phyloP scores from a whole-genome alignment of 1,140 invertebrate species.

The Papilio dardanus region DNA sequence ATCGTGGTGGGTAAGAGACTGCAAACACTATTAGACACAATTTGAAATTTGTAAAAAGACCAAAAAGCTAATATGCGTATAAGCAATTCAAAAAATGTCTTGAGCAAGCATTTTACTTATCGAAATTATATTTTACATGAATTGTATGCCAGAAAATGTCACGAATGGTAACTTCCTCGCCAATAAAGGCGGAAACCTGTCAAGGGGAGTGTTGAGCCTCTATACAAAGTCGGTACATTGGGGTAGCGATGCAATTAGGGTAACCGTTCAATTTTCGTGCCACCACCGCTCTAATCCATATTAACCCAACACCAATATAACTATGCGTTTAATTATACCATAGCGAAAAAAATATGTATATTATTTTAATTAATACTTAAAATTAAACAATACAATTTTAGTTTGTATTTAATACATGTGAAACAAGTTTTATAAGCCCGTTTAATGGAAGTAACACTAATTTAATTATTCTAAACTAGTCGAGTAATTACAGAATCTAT shows the following conservation, averaged over 20 bases:
- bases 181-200: neutral
- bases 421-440: neutral
- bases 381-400: neutral
- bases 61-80: neutral
- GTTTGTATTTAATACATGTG: neutral
- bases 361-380: too few species aligned
- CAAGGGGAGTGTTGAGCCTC: neutral
- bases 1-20: neutral
- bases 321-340: neutral
- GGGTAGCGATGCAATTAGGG: neutral
- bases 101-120: too few species aligned
- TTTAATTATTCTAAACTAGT: neutral
- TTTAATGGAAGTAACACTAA: neutral
- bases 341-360: too few species aligned
- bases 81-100: neutral
- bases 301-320: neutral
- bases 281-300: neutral
- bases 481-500: neutral
- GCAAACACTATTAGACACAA: neutral
- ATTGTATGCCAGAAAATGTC: too few species aligned
- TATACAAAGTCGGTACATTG: neutral
- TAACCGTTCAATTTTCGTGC: neutral
- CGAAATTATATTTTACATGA: too few species aligned
- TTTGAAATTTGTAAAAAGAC: neutral
- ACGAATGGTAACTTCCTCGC: neutral